These are phyloP conservation scores for Mesoligia furuncula DNA, from an alignment of 2,888 invertebrate genomes.

Conservation along the genomic window DNA sequence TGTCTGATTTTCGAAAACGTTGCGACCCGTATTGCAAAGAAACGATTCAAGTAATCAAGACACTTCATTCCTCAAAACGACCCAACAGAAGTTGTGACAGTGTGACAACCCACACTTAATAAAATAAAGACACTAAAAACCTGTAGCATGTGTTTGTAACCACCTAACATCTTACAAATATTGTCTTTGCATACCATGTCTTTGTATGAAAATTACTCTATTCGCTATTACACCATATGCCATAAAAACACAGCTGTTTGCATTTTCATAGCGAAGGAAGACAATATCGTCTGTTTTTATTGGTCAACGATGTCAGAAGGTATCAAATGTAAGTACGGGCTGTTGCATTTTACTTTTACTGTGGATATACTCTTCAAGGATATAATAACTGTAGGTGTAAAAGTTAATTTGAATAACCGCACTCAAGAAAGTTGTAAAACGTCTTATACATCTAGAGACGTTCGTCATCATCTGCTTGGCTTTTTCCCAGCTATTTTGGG, in stretches of 20 bases:
- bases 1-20: background rate
- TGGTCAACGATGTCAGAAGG: constrained; percentile 29
- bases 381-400: background rate
- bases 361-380: background rate
- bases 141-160: background rate
- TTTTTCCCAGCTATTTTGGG: background rate
- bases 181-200: constrained; percentile 21
- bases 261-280: constrained; percentile 27
- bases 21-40: background rate
- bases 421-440: background rate
- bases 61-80: constrained; percentile 26
- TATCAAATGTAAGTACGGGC: constrained; percentile 39
- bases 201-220: constrained; percentile 35
- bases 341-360: constrained; percentile 42
- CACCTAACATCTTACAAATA: constrained; percentile 36
- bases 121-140: constrained; percentile 36
- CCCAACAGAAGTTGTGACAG: constrained; percentile 19
- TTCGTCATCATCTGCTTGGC: background rate
- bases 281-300: constrained; percentile 51
- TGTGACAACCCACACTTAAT: constrained; percentile 10
- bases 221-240: constrained; percentile 11
- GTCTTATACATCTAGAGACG: background rate
- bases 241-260: constrained; percentile 43
- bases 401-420: background rate
- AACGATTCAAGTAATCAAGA: background rate